Evolutionary conservation across 1,140 invertebrate genomes (phyloP).

Genomic region (Halotydeus destructor): DNA sequence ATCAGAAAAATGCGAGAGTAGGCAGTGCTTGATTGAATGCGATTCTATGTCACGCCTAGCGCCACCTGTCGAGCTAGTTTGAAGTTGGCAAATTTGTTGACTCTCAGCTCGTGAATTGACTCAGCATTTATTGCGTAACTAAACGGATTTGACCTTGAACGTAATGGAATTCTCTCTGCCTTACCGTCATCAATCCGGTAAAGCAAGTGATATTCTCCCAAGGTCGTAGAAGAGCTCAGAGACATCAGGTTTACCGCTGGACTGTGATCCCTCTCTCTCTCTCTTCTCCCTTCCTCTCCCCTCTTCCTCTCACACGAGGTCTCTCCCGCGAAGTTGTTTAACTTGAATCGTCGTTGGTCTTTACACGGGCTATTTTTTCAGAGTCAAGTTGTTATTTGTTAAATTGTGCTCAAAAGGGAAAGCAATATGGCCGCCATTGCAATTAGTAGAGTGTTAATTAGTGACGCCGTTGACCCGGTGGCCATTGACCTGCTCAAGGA

Average conservation of each 20-base stretch:
- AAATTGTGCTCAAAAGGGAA: neutral
- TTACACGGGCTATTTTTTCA: neutral
- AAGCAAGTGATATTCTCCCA: too few species aligned
- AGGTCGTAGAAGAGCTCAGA: neutral
- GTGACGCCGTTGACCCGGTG: conserved; percentile 67
- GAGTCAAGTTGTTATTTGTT: neutral
- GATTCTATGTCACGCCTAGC: too few species aligned
- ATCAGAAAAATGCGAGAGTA: too few species aligned
- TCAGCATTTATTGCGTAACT: neutral
- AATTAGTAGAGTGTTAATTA: conserved; percentile 49
- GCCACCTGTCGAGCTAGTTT: too few species aligned
- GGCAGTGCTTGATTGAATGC: too few species aligned
- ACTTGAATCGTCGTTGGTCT: neutral
- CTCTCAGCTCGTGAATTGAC: too few species aligned
- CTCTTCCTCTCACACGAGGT: neutral
- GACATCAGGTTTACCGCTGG: neutral
- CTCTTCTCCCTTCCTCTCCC: neutral
- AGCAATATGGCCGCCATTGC: neutral
- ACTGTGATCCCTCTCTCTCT: neutral
- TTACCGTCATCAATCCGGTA: too few species aligned
- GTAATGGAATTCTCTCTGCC: too few species aligned
- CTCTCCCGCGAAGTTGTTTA: neutral
- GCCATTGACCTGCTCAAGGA: conserved; percentile 55
- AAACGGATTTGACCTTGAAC: neutral
- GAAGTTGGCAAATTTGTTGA: too few species aligned